A percentile compares a stretch with the other conserved stretches of the same genome.
phyloP scores from a whole-genome alignment of 2,888 invertebrate species.

The Latrodectus hesperus region DNA sequence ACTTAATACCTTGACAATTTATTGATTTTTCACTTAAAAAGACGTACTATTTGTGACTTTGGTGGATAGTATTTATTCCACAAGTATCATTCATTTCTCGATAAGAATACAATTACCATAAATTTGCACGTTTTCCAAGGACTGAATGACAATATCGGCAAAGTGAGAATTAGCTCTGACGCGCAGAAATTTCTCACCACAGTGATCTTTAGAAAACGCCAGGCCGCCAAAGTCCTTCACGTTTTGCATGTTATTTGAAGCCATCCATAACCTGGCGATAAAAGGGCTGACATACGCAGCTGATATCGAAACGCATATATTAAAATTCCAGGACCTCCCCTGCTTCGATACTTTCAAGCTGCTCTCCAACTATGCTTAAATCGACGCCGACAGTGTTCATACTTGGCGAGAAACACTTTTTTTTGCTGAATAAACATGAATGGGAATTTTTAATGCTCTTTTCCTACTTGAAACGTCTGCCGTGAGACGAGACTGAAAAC shows the following conservation, averaged over 20 bases:
- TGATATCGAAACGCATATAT: constrained; percentile 45
- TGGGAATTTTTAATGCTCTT: background rate
- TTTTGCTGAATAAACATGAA: background rate
- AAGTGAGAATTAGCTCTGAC: no score
- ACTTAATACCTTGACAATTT: no score
- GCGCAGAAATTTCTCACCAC: no score
- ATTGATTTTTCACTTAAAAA: no score
- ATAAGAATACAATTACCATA: no score
- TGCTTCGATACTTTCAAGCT: background rate
- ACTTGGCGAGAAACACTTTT: background rate
- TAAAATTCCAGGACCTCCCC: background rate
- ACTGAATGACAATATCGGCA: no score
- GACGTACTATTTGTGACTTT: no score
- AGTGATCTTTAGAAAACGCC: background rate
- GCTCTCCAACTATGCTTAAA: background rate
- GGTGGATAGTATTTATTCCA: no score
- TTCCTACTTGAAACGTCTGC: background rate
- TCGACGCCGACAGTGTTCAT: background rate
- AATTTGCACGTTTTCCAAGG: no score
- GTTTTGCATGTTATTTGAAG: constrained; percentile 48
- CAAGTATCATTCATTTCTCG: no score
- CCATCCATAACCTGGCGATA: constrained; percentile 44
- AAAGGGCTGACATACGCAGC: constrained; percentile 53
- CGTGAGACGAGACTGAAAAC: no score
- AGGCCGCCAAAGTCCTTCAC: background rate